Percentiles rank a stretch among this genome's conserved stretches.
Evolutionary conservation across 2,888 invertebrate species (phyloP).

Genomic region (Nomada fucata): DNA sequence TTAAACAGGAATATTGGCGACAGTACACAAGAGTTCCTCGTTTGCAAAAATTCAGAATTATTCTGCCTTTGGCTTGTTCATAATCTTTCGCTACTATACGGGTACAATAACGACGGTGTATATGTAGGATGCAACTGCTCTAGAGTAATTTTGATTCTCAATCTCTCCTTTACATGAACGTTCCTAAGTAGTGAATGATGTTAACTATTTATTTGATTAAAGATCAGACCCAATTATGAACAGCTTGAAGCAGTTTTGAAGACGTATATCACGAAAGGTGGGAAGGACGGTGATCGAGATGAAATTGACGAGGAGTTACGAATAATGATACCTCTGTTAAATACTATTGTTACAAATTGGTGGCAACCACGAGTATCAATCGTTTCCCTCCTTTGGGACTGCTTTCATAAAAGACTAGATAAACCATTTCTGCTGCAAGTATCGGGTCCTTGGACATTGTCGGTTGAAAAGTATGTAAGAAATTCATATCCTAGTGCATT

Average conservation of each 20-base stretch:
- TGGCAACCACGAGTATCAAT: slow-evolving; percentile 85
- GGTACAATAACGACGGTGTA: slow-evolving; percentile 80
- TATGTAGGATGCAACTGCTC: slow-evolving; percentile 76
- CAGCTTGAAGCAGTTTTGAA: slow-evolving; percentile 85
- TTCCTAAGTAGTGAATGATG: not conserved
- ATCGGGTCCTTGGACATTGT: slow-evolving; percentile 81
- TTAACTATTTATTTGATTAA: slow-evolving; percentile 37
- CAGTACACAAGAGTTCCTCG: slow-evolving; percentile 51
- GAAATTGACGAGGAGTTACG: slow-evolving; percentile 85
- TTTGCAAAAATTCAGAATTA: slow-evolving; percentile 79
- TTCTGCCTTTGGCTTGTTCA: slow-evolving; percentile 85
- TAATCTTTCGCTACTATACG: slow-evolving; percentile 84
- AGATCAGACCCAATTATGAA: slow-evolving; percentile 82
- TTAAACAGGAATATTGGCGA: slow-evolving; percentile 61
- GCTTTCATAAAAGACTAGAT: slow-evolving; percentile 86
- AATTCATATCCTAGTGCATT: slow-evolving; percentile 33
- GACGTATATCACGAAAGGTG: slow-evolving; percentile 83
- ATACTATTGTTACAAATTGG: slow-evolving; percentile 84
- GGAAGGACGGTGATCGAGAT: slow-evolving; percentile 80
- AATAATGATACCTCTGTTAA: slow-evolving; percentile 83
- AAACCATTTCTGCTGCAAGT: slow-evolving; percentile 85
- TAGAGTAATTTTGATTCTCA: slow-evolving; percentile 69
- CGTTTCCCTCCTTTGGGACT: slow-evolving; percentile 86
- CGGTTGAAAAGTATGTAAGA: slow-evolving; percentile 84
- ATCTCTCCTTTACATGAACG: not conserved